These are phyloP conservation scores for Antigone vipio DNA, from an alignment of 2,113 vertebrate genomes.

Conservation along the genomic window DNA sequence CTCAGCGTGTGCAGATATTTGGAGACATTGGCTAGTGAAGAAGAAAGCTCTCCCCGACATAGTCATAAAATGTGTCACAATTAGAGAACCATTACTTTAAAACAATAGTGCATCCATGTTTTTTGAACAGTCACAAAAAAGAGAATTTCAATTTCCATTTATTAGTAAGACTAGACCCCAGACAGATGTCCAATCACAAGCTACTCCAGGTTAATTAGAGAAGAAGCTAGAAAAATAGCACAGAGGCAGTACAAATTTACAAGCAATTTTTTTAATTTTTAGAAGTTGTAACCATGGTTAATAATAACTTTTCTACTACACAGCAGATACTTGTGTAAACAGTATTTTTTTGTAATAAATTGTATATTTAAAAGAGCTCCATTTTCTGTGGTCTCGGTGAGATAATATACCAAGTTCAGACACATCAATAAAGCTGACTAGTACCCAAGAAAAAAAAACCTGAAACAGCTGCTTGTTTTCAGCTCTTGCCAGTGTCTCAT, in stretches of 20 bases:
- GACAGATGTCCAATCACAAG: neutral
- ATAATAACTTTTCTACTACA: neutral
- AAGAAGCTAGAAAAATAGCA: neutral
- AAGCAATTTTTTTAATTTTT: neutral
- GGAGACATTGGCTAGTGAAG: neutral
- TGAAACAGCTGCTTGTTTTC: conserved; percentile 49
- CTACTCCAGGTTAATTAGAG: neutral
- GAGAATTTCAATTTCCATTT: neutral
- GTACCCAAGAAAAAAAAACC: neutral
- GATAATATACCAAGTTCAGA: conserved; percentile 9
- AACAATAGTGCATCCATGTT: neutral
- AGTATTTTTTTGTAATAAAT: conserved; percentile 9
- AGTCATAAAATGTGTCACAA: neutral
- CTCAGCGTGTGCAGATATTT: neutral
- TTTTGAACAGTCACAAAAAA: neutral
- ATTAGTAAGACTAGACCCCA: neutral
- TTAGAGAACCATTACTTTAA: neutral
- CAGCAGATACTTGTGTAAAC: neutral
- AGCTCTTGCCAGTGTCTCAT: neutral
- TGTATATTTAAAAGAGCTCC: conserved; percentile 3
- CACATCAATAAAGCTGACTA: conserved; percentile 43
- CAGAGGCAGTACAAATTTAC: neutral
- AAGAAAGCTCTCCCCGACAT: neutral
- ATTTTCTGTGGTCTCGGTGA: conserved; percentile 23
- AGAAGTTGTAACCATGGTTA: neutral